A percentile compares a stretch with the other conserved stretches of the same genome.
Conservation (phyloP, 2,888 invertebrate genomes). For the Metallyticus violacea region DNA sequence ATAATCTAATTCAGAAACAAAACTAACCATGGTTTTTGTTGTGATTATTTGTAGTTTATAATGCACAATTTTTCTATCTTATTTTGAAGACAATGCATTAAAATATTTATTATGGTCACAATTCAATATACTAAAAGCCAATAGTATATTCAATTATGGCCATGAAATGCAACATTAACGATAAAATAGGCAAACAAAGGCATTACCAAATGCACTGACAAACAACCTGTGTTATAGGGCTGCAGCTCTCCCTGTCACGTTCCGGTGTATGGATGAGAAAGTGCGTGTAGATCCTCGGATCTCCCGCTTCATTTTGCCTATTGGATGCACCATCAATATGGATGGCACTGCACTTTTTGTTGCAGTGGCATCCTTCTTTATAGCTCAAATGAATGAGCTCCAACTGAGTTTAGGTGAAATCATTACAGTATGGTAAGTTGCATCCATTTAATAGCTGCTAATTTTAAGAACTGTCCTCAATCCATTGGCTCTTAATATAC, state of each 20-base stretch:
- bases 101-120: neutral
- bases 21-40: neutral
- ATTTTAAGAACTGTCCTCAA: neutral
- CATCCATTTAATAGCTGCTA: neutral
- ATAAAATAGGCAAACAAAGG: neutral
- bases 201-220: neutral
- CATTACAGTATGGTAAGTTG: slow-evolving; percentile 77
- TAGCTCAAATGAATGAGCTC: slow-evolving; percentile 84
- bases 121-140: neutral
- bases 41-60: neutral
- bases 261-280: slow-evolving; percentile 82
- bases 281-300: slow-evolving; percentile 76
- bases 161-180: neutral
- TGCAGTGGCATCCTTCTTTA: slow-evolving; percentile 81
- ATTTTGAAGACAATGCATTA: neutral
- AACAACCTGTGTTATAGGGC: slow-evolving; percentile 55
- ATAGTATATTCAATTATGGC: neutral
- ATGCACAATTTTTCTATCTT: neutral
- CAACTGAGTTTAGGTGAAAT: slow-evolving; percentile 77
- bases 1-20: neutral
- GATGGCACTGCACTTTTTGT: slow-evolving; percentile 88
- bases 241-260: slow-evolving; percentile 84
- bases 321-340: slow-evolving; percentile 92
- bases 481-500: too few species aligned
- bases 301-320: slow-evolving; percentile 83